Evolutionary conservation across 1,140 invertebrate species (phyloP), one percentile per base, ranked within the genome.

Genomic region (Melitaea cinxia): DNA sequence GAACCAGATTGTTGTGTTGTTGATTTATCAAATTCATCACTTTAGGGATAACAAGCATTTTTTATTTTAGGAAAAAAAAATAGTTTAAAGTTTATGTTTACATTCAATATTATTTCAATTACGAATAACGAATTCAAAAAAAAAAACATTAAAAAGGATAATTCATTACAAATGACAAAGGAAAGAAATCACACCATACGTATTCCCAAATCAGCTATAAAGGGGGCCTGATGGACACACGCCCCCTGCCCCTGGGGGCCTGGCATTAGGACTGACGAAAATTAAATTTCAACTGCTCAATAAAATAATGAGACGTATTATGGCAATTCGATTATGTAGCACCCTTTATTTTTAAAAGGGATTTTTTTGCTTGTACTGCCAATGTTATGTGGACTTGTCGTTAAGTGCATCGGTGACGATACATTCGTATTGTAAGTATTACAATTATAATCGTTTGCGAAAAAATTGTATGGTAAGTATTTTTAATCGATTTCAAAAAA

Each of bases 241-340:
- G 24, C 26, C 68, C 70, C 73, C 54, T 68, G 72, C 68, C 77
- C 71, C 77, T 4, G 0, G 75, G 67, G 80, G 73, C 72, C 7
- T 72, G 72, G 65, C 77, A 80, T 83, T 83, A 83, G 65, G 58
- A 47, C 52, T 65, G 62, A 59, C 62, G 68, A 76, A 60, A 80
- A 79, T 83, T 77, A 78, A 83, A 80, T 81, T 81, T 70, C 50
- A 55, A 68, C 70, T 70, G 73, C 72, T 77, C 78, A 81, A 81
- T 81, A 81, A 81, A 79, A 81, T 81, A 81, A 81, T 81, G 77
- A 73, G 68, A 62, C 65, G 74, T 72, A 77, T 81, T 79, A 79
- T 81, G 71, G 78, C 72, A 75, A 81, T 81, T 81, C 70, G 75
- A 81, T 81, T 81, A 78, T 70, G 62, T 54, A 65, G 64, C 72